A percentile compares a stretch with the other conserved stretches of the same genome.
These are phyloP conservation scores for Lepilemur ruficaudatus DNA, from an alignment of 2,797 vertebrate species.

Conservation along the genomic window DNA sequence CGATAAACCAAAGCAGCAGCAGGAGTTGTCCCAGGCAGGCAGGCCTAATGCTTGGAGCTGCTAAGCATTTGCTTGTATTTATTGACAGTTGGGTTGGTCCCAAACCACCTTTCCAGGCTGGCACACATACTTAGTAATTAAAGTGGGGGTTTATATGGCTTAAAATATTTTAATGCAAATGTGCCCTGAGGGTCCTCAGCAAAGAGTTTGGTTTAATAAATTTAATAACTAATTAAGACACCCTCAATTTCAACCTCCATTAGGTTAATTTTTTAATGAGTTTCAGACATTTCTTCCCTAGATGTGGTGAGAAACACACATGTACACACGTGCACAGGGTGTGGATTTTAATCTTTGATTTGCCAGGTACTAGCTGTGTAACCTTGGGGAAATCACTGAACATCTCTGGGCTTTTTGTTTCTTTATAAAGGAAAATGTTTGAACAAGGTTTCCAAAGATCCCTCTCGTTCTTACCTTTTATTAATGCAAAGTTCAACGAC, in stretches of 20 bases:
- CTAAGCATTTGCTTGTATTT: background rate
- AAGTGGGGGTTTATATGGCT: conserved; percentile 61
- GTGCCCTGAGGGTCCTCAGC: conserved; percentile 51
- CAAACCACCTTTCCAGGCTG: conserved; percentile 60
- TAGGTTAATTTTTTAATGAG: conserved; percentile 76
- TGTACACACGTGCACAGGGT: background rate
- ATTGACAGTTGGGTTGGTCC: background rate
- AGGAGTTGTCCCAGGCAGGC: background rate
- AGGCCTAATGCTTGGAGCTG: background rate
- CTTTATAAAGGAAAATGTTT: background rate
- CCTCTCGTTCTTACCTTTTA: conserved; percentile 8
- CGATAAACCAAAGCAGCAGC: background rate
- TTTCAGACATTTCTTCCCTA: conserved; percentile 60
- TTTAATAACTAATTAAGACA: conserved; percentile 76
- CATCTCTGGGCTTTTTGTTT: background rate
- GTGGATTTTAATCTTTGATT: conserved; percentile 6
- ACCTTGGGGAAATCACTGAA: background rate
- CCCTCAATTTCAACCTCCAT: conserved; percentile 61
- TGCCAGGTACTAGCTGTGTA: background rate
- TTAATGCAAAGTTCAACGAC: background rate
- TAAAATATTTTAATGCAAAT: conserved; percentile 73
- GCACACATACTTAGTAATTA: conserved; percentile 65
- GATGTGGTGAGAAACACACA: conserved; percentile 42
- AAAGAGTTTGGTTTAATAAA: conserved; percentile 72
- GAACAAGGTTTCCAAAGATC: background rate